Evolutionary conservation across 35 echinoderm and acorn worm genomes (phyloP).

Genomic region (Heliocidaris tuberculata): DNA sequence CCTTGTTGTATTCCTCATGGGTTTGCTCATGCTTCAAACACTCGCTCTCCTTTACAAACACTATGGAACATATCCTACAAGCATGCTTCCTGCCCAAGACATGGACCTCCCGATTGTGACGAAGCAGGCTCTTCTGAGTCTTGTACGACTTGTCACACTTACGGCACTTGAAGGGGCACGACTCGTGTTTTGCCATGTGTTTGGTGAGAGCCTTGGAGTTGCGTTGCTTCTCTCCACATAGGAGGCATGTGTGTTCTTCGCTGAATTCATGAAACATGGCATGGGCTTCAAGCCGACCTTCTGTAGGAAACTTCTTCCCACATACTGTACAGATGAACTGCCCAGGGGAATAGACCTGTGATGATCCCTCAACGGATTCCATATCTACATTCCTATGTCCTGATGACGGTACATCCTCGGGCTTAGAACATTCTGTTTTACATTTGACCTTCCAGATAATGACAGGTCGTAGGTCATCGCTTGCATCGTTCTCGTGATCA

Average conservation of each 20-base stretch:
- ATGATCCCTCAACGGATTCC: not conserved
- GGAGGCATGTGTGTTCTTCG: not conserved
- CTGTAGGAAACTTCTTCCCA: conserved; percentile 42
- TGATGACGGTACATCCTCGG: not conserved
- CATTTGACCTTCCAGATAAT: conserved; percentile 22
- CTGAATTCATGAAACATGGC: conserved; percentile 8
- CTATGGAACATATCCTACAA: not conserved
- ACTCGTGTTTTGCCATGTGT: not conserved
- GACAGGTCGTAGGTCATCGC: conserved; percentile 14
- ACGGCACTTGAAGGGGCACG: not conserved
- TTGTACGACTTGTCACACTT: conserved; percentile 38
- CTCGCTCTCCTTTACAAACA: not conserved
- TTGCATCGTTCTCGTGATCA: not conserved
- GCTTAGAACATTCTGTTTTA: not conserved
- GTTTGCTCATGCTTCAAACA: not conserved
- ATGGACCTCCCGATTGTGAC: conserved; percentile 22
- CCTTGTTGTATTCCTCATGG: conserved; percentile 16
- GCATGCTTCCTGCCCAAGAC: not conserved
- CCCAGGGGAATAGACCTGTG: not conserved
- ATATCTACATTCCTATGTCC: not conserved
- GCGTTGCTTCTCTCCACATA: conserved; percentile 3
- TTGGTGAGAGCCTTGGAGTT: not conserved
- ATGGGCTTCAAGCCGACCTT: conserved; percentile 5
- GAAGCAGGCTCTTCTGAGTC: not conserved
- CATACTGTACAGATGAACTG: conserved; percentile 20